A percentile compares a stretch with the other conserved stretches of the same genome.
These are phyloP conservation scores for Ectemnius continuus DNA, from an alignment of 2,888 invertebrate genomes.

Conservation along the genomic window DNA sequence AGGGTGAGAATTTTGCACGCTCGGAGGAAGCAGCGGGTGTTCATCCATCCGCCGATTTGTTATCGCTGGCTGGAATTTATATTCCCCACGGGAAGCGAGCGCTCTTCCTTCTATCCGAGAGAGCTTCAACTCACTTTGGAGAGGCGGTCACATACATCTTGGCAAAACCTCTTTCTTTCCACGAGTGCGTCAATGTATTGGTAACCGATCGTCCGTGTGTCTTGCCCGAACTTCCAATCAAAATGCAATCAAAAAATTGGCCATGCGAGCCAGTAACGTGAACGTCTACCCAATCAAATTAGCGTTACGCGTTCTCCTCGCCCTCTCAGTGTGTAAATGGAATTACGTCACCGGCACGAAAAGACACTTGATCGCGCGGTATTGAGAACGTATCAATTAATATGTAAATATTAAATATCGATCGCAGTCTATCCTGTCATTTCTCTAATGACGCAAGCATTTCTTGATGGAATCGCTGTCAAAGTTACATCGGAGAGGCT, in stretches of 20 bases:
- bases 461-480: no score
- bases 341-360: neutral
- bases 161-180: no score
- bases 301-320: neutral
- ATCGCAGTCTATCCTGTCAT: no score
- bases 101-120: neutral
- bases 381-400: slow-evolving; percentile 5
- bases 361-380: neutral
- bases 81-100: neutral
- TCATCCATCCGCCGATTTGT: neutral
- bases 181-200: no score
- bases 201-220: neutral
- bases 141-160: no score
- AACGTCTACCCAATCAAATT: neutral
- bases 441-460: no score
- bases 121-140: neutral
- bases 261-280: neutral
- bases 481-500: no score
- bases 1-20: neutral
- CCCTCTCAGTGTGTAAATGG: neutral
- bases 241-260: slow-evolving; percentile 46
- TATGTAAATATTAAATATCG: neutral
- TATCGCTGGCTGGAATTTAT: neutral
- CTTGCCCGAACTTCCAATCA: slow-evolving; percentile 30
- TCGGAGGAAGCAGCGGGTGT: neutral